phyloP scores from a whole-genome alignment of 2,113 vertebrate genomes.

The Ailuropoda melanoleuca region DNA sequence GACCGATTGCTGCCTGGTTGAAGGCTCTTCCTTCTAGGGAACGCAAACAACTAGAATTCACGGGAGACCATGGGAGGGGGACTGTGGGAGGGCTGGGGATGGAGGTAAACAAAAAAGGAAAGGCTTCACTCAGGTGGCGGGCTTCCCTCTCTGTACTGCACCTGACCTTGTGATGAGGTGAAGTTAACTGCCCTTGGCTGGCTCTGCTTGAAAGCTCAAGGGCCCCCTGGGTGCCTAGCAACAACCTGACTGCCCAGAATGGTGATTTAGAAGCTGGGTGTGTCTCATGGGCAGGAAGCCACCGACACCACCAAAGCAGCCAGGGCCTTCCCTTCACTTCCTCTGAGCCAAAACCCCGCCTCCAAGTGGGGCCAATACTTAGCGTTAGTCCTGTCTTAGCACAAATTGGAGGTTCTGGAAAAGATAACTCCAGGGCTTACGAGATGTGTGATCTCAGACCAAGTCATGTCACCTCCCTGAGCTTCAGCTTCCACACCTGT shows the following conservation, averaged over 20 bases:
- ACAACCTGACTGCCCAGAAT: background rate
- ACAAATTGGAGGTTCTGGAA: background rate
- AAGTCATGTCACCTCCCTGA: background rate
- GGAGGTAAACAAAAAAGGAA: background rate
- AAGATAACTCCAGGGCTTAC: background rate
- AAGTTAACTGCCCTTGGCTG: background rate
- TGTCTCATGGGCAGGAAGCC: conserved; percentile 66
- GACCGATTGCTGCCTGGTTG: background rate
- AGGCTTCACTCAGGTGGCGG: background rate
- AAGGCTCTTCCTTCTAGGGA: background rate
- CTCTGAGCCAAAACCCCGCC: conserved; percentile 38
- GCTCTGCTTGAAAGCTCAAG: background rate
- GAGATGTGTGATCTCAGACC: background rate
- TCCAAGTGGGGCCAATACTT: background rate
- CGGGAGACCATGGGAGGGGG: background rate
- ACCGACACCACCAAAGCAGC: background rate
- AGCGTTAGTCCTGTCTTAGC: background rate
- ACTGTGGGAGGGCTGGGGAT: background rate
- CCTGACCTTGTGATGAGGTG: background rate
- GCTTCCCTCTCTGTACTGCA: background rate
- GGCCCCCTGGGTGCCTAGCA: conserved; percentile 45
- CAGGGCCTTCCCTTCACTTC: conserved; percentile 51
- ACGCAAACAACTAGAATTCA: background rate
- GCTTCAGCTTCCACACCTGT: background rate
- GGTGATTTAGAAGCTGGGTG: conserved; percentile 62